A percentile compares a stretch with the other conserved stretches of the same genome.
phyloP scores from a whole-genome alignment of 2,113 vertebrate genomes.

The Cochlearius cochlearius region DNA sequence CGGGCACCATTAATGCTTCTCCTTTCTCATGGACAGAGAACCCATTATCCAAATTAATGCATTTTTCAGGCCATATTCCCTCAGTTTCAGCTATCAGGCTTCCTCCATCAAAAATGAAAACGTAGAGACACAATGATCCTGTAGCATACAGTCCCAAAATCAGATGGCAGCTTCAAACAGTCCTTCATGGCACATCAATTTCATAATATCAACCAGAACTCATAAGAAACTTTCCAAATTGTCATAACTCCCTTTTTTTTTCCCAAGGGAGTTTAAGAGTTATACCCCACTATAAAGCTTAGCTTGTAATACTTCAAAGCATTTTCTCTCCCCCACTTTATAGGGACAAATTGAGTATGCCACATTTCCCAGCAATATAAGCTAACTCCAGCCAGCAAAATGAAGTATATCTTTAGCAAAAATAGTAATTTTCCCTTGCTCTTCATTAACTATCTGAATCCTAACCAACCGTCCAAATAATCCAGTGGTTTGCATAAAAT shows the following conservation, averaged over 20 bases:
- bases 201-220: neutral
- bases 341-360: neutral
- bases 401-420: neutral
- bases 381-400: neutral
- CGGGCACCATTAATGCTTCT: neutral
- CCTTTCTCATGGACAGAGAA: neutral
- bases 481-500: neutral
- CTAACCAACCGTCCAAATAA: neutral
- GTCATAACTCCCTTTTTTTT: neutral
- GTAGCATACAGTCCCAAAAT: neutral
- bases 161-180: neutral
- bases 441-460: neutral
- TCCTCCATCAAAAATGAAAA: neutral
- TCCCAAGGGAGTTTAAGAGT: neutral
- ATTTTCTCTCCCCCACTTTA: neutral
- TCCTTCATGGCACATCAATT: neutral
- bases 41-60: neutral
- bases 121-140: neutral
- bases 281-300: neutral
- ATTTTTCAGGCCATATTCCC: neutral
- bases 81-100: neutral
- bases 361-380: neutral
- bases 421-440: constrained; percentile 22
- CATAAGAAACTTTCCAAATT: neutral
- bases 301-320: neutral